Conservation (phyloP, 2,888 invertebrate genomes). For the Doris montereyensis region DNA sequence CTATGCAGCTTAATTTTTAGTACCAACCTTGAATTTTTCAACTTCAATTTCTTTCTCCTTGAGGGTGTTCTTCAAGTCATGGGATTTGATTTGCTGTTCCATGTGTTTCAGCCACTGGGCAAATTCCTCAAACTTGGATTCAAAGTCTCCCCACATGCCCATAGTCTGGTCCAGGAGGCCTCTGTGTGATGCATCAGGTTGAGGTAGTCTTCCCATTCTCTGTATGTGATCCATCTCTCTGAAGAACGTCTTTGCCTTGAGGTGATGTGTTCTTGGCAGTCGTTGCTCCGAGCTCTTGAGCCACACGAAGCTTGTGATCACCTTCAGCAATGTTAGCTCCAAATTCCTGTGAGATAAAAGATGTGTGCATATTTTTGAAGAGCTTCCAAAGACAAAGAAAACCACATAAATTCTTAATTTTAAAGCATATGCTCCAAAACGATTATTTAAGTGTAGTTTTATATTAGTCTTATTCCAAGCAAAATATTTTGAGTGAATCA, state of each 20-base stretch:
- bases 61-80: slow-evolving; percentile 84
- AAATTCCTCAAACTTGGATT: slow-evolving; percentile 82
- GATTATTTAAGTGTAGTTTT: too few relatives aligned
- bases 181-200: slow-evolving; percentile 60
- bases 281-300: slow-evolving; percentile 54
- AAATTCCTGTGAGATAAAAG: slow-evolving; percentile 58
- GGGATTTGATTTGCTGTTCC: slow-evolving; percentile 89
- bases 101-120: slow-evolving; percentile 89
- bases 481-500: too few relatives aligned
- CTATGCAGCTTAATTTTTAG: too few relatives aligned
- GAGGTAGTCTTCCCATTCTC: slow-evolving; percentile 82
- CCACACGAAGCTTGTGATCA: slow-evolving; percentile 55
- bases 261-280: slow-evolving; percentile 87
- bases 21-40: slow-evolving; percentile 82
- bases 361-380: too few relatives aligned
- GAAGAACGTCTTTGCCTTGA: slow-evolving; percentile 87
- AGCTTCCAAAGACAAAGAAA: too few relatives aligned
- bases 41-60: slow-evolving; percentile 87
- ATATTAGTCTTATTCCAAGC: too few relatives aligned
- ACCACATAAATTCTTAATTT: too few relatives aligned
- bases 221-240: slow-evolving; percentile 90
- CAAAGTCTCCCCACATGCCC: slow-evolving; percentile 89
- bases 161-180: slow-evolving; percentile 87
- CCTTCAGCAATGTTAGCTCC: slow-evolving; percentile 55
- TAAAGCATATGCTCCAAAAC: too few relatives aligned